Evolutionary conservation across 2,113 vertebrate species (phyloP).

Genomic region (Labrus mixtus): DNA sequence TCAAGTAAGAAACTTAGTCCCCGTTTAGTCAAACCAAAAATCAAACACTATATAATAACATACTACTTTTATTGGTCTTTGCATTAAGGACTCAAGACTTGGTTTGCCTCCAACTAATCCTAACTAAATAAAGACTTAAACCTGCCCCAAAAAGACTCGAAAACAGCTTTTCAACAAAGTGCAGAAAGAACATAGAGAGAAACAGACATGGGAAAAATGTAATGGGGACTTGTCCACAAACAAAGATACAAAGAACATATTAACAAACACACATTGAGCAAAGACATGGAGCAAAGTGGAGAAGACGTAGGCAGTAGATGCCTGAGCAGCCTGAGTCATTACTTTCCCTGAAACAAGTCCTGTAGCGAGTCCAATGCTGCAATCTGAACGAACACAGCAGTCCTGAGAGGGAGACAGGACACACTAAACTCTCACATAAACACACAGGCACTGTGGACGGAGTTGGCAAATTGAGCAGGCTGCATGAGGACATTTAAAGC

Average conservation of each 20-base stretch:
- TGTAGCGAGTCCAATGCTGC: conserved; percentile 25
- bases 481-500: conserved; percentile 40
- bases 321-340: conserved; percentile 28
- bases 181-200: neutral
- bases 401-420: neutral
- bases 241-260: neutral
- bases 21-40: no score
- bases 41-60: neutral
- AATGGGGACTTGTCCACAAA: neutral
- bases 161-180: neutral
- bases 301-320: conserved; percentile 7
- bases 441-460: conserved; percentile 9
- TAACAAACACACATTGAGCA: conserved; percentile 7
- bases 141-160: neutral
- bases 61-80: neutral
- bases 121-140: neutral
- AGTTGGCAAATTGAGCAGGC: conserved; percentile 18
- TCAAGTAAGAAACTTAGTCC: no score
- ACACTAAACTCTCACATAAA: neutral
- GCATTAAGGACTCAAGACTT: neutral
- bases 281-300: conserved; percentile 5
- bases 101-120: neutral
- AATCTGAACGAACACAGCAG: conserved; percentile 43
- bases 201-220: neutral
- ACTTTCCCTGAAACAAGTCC: conserved; percentile 36